A percentile compares a stretch with the other conserved stretches of the same genome.
Evolutionary conservation across 2,113 vertebrate genomes (phyloP).

Genomic region (Xiphorhynchus elegans): DNA sequence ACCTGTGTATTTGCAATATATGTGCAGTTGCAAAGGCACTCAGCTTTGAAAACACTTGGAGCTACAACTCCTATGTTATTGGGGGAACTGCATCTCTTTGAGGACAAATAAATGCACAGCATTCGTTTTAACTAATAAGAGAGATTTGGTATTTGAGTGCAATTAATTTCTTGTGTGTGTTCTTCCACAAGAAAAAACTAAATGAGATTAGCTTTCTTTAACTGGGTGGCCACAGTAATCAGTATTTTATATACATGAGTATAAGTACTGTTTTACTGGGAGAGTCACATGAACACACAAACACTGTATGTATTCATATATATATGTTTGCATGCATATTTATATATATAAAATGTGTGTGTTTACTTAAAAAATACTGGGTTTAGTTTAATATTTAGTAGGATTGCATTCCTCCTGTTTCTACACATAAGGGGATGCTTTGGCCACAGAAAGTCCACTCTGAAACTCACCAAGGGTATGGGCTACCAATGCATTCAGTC

Average conservation of each 20-base stretch:
- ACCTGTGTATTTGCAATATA: not conserved
- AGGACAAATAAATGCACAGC: not conserved
- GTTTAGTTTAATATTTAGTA: not conserved
- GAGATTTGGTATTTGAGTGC: not conserved
- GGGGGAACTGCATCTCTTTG: not conserved
- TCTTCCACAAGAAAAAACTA: not conserved
- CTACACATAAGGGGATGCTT: not conserved
- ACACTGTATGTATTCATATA: not conserved
- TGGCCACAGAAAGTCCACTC: not conserved
- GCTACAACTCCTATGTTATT: accelerated
- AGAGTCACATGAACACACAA: not conserved
- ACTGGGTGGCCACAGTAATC: not conserved
- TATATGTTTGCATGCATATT: not conserved
- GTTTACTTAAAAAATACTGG: not conserved
- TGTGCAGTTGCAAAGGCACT: not conserved
- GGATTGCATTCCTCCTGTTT: not conserved
- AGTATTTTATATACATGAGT: not conserved
- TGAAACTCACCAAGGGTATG: not conserved
- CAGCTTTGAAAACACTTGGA: not conserved
- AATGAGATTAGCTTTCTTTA: not conserved
- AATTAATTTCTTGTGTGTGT: not conserved
- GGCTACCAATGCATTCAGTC: not conserved
- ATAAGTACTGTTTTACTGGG: not conserved
- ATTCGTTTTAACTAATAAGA: not conserved
- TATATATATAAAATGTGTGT: not conserved